Base-by-base conservation (phyloP, 2,888 invertebrate species). In the Hypolimnas misippus region DNA sequence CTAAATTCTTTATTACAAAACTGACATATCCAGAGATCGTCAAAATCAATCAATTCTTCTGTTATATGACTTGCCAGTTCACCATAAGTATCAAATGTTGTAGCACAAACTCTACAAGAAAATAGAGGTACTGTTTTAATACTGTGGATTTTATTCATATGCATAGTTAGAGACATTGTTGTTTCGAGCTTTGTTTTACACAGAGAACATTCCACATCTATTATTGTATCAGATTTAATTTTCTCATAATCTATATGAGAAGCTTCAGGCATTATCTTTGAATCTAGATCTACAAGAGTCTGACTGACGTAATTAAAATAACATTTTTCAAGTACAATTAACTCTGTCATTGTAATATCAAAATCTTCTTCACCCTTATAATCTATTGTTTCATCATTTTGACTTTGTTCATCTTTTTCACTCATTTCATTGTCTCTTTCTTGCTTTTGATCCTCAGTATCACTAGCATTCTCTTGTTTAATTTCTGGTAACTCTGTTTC, bases 1-100 rank as follows among this genome's bases (percentile, higher is more conserved):
- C 86, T 79, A 82, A 92, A 93, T 66, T 92, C 92, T 38, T 86
- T 84, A 46, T 92, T 89, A 77, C 93, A 93, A 72, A 93, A 89
- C 77, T 93, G 93, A 76, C 93, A 93, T 3, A 91, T 72, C 88
- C 91, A 92, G 0, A 92, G 73, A 62, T 91, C 84, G 2, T 89
- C 85, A 75, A 92, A 92, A 33, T 89, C 86, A 0, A 77, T 80
- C 53, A 89, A 65, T 67, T 92, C 92, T 42, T 82, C 78, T 0
- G 53, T 51, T 5, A 74, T 71, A 70, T 92, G 92, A 52, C 57
- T 76, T 1, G 82, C 82, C 21, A 92, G 72, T 51, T 92, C 92
- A 35, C 67, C 60, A 25, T 75, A 73, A 55, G 65, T 84, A 10
- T 91, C 89, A 76, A 89, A 92, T 10, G 79, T 78, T 4, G 83